Evolutionary conservation across 2,113 vertebrate genomes (phyloP), one percentile per base, ranked within the genome.

Genomic region (Oreotragus oreotragus): DNA sequence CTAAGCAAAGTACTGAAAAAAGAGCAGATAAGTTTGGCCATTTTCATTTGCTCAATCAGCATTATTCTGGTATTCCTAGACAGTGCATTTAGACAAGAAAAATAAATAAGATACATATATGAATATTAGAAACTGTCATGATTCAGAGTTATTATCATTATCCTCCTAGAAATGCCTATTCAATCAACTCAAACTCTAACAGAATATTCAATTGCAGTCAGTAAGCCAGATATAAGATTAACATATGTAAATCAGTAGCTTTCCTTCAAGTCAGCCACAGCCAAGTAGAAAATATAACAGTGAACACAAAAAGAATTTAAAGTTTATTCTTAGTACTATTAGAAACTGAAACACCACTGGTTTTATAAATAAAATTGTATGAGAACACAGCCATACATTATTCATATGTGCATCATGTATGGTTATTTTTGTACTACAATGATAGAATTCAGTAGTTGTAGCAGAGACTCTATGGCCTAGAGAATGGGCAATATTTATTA

Each of bases 351-450:
- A 90, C 92, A 23, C 16, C 43, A 7, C 53, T 92, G 51, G 1
- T 28, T 93, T 98, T 97, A 9, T 89, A 76, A 96, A 85, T 89
- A 81, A 86, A 86, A 28, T 89, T 97, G 62, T 64, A n/a, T 58
- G 91, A 85, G 51, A 95, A n/a, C 33, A 36, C 14, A 92, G 25
- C 7, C 36, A 57, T 9, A 39, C 30, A 73, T 43, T 10, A 89
- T 76, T 98, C 79, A 70, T 53, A 43, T 10, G 64, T 28, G 13
- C 81, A 64, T 53, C 11, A 17, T 55, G 28, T n/a, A n/a, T 58
- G 58, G 27, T 45, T 91, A 16, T 51, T 77, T 95, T 43, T 88
- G 3, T n/a, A 30, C 47, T 73, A 45, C 9, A 70, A 3, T 62
- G n/a, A 23, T 70, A 85, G 55, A 92, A 13, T 58, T 95, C 15